Base-by-base conservation (phyloP, 2,113 vertebrate species). In the Tringa solitaria region DNA sequence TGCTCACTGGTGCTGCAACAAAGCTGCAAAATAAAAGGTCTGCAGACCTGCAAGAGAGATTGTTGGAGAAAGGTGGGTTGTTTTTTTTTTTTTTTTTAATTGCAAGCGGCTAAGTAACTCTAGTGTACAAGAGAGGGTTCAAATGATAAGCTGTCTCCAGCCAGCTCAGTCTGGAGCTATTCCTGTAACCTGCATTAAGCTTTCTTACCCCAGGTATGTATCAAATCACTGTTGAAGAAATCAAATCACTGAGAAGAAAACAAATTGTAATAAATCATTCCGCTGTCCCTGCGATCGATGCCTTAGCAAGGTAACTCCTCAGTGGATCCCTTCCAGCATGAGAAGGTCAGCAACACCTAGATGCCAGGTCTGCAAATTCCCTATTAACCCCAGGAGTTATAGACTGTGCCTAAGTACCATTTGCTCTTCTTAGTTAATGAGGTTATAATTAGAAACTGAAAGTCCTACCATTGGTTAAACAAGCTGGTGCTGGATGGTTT, bases 401-500 rank as follows among this genome's bases (percentile, higher is more conserved):
- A 12, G 15, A 41, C 32, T 56, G 70, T 30, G 45, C 65, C 59
- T 97, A 59, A 84, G 8, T 41, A 63, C 60, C 61, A 69, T 84
- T 87, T 84, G 65, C 53, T 92, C 82, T 89, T 67, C 53, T 85
- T 69, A 82, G 91, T 88, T 94, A 81, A 95, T 74, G 77, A 84
- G 64, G 74, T 82, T 73, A 67, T 83, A 87, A 79, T 77, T 61
- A 86, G 53, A 77, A 79, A 35, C 48, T 78, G 78, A 84, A 77
- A 93, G 70, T 82, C 70, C 89, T 28, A 22, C 13, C 19, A 23
- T 57, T 65, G 69, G 65, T 92, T 86, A 86, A 69, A 59, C 43
- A 43, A 37, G 35, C 23, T 0, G 6, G 28, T 37, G 56, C 50
- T 37, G 26, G 35, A 5, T 1, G 9, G 61, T 45, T 69, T 72